A percentile compares a stretch with the other conserved stretches of the same genome.
phyloP scores from a whole-genome alignment of 2,113 vertebrate genomes.

The Stegostoma tigrinum region DNA sequence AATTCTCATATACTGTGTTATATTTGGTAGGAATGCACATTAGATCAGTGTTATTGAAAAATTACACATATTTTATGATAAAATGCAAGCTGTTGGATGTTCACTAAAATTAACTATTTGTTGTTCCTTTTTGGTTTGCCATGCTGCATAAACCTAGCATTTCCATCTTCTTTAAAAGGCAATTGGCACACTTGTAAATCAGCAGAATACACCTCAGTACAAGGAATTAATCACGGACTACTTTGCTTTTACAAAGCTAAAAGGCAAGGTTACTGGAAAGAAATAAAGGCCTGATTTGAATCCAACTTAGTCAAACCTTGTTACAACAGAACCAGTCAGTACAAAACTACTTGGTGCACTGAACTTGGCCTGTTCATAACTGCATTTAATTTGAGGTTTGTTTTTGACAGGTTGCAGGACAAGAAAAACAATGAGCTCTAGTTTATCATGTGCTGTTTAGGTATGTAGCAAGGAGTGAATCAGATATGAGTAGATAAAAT shows the following conservation, averaged over 20 bases:
- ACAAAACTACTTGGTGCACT: not conserved
- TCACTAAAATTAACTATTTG: not conserved
- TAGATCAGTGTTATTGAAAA: not conserved
- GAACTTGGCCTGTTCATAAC: not conserved
- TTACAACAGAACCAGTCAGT: not conserved
- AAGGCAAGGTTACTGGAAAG: conserved; percentile 12
- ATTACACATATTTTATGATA: not conserved
- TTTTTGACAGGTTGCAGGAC: not conserved
- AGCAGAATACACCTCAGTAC: not conserved
- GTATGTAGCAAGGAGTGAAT: not conserved
- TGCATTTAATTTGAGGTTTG: not conserved
- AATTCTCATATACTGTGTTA: not conserved
- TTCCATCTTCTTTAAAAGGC: not conserved
- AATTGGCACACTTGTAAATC: not conserved
- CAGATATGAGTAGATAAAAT: not conserved
- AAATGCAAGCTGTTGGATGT: not conserved
- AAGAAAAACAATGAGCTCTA: not conserved
- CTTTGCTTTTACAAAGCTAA: not conserved
- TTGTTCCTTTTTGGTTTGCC: not conserved
- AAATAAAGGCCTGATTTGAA: not conserved
- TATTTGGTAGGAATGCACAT: not conserved
- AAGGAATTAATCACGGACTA: not conserved
- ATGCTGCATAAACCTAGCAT: not conserved
- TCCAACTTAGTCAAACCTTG: not conserved
- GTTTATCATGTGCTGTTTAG: not conserved